A percentile compares a stretch with the other conserved stretches of the same genome.
Evolutionary conservation across 2,888 invertebrate genomes (phyloP).

Genomic region (Drepanosiphum platanoidis): DNA sequence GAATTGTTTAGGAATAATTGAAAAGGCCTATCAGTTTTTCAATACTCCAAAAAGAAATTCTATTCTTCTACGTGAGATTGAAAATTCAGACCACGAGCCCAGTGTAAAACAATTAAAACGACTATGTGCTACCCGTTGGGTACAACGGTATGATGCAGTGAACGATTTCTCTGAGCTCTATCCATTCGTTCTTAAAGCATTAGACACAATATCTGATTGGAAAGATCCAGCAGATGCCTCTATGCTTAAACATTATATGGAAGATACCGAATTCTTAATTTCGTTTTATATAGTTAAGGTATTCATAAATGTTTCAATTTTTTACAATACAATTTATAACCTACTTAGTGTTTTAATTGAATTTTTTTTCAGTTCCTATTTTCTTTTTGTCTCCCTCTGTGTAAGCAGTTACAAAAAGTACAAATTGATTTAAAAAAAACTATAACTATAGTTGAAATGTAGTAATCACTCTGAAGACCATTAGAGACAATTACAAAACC

Average conservation of each 20-base stretch:
- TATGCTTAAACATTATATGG: background rate
- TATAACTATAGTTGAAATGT: constrained; percentile 32
- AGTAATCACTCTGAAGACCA: constrained; percentile 16
- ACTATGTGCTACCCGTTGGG: constrained; percentile 35
- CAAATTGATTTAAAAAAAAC: constrained; percentile 42
- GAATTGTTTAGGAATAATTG: constrained; percentile 40
- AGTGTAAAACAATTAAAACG: constrained; percentile 29
- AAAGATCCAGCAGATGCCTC: constrained; percentile 10
- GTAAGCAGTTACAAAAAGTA: constrained; percentile 43
- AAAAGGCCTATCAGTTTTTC: constrained; percentile 1
- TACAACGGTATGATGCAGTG: constrained; percentile 13
- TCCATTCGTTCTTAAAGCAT: constrained; percentile 26
- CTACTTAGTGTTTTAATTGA: background rate
- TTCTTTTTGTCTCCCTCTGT: constrained; percentile 36
- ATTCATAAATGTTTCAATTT: background rate
- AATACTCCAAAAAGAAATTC: constrained; percentile 45
- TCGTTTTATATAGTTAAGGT: constrained; percentile 19
- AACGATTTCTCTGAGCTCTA: constrained; percentile 36
- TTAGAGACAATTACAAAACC: constrained; percentile 22
- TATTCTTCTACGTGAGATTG: constrained; percentile 18
- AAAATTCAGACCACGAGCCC: background rate
- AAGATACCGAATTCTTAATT: constrained; percentile 27
- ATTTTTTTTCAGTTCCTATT: constrained; percentile 38
- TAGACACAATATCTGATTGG: constrained; percentile 29
- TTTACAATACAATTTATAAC: background rate